These are phyloP conservation scores for Frankliniella intonsa DNA, from an alignment of 2,888 invertebrate species.

Conservation along the genomic window DNA sequence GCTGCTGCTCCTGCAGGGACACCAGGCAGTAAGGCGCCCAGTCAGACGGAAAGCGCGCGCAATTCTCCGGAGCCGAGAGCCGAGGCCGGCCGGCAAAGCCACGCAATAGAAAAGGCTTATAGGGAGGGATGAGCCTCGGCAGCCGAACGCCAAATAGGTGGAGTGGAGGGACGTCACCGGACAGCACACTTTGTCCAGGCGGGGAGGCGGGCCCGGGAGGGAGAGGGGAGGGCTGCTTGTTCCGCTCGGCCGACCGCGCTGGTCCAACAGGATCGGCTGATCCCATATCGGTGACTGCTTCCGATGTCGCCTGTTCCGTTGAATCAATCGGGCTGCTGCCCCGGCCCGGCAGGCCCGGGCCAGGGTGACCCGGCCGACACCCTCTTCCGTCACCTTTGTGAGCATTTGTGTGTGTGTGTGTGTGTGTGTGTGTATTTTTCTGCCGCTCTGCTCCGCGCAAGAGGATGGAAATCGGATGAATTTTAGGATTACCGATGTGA, in stretches of 20 bases:
- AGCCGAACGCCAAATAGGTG: slow-evolving; percentile 15
- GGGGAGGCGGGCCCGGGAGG: neutral
- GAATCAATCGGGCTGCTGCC: neutral
- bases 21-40: neutral
- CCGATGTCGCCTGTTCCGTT: slow-evolving; percentile 11
- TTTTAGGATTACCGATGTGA: no score
- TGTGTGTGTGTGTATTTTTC: neutral
- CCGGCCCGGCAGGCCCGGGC: neutral
- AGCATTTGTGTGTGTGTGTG: neutral
- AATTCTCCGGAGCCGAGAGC: neutral
- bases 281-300: slow-evolving; percentile 14
- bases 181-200: neutral
- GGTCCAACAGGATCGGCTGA: slow-evolving; percentile 12
- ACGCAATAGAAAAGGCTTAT: slow-evolving; percentile 26
- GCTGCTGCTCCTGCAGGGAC: no score
- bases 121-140: neutral
- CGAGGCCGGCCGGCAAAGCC: neutral
- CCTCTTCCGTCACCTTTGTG: neutral
- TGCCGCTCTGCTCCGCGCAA: no score
- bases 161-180: neutral
- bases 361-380: neutral
- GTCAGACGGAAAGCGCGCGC: neutral
- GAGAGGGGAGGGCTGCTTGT: neutral
- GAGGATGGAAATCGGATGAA: no score
- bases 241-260: slow-evolving; percentile 10